These are phyloP conservation scores for Tonatia bakeri DNA, from an alignment of 2,113 vertebrate genomes.

Conservation along the genomic window DNA sequence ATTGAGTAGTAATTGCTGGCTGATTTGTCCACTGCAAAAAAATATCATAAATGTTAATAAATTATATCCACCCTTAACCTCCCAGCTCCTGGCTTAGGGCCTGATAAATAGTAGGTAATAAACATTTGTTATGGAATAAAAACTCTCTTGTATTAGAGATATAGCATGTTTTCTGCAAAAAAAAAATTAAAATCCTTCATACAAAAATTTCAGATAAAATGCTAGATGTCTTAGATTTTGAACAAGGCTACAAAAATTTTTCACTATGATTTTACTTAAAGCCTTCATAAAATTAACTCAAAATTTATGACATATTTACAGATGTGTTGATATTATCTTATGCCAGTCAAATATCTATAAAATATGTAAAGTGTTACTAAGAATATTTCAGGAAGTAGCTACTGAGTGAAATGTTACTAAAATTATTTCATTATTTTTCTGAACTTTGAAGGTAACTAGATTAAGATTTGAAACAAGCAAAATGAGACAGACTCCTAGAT, in stretches of 20 bases:
- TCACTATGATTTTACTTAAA: slow-evolving; percentile 19
- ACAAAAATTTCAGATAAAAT: not conserved
- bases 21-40: not conserved
- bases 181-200: not conserved
- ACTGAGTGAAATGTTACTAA: not conserved
- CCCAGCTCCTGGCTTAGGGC: not conserved
- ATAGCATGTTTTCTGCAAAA: not conserved
- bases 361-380: not conserved
- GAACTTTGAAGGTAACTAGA: not conserved
- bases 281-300: not conserved
- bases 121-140: not conserved
- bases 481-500: too few species aligned
- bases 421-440: not conserved
- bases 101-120: not conserved
- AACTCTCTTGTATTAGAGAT: not conserved
- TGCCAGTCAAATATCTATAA: not conserved
- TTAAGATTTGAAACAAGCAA: too few species aligned
- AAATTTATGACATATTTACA: not conserved
- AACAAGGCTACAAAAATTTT: not conserved
- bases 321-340: not conserved
- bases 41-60: not conserved
- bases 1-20: not conserved
- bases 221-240: not conserved
- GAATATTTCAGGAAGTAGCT: not conserved
- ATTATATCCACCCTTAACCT: not conserved